Evolutionary conservation across 2,888 invertebrate genomes (phyloP), one percentile per base, ranked within the genome.

Genomic region (Tryphoninae sp.): DNA sequence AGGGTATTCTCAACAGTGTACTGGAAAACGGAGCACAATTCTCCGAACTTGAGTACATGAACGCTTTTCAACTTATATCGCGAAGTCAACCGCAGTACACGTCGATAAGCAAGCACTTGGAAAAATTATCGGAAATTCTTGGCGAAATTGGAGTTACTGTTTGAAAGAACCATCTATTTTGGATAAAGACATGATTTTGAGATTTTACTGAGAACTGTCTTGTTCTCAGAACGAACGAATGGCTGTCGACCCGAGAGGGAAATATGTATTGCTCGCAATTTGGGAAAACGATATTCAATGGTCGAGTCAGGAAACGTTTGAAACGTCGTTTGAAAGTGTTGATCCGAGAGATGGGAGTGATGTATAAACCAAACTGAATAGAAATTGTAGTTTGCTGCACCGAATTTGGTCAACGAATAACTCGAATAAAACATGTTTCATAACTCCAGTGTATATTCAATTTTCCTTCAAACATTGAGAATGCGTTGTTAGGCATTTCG

Each of bases 11-110:
- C 81, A 95, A 95, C 84, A 94, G 94, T 42, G 95, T 98, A 11
- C 94, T 97, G 64, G 98, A 98, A 91, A 96, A 96, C 87, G 98
- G 98, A 1, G 95, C 97, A 0, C 96, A 96, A 89, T 93, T 87
- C 92, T 93, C 88, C 90, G 93, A 92, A 64, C 93, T 97, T 88
- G 98, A 98, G 91, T 97, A 98, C 91, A 94, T 96, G 90, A 96
- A 97, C 84, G 89, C 88, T 45, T 88, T 90, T 26, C 89, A 89
- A 59, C 80, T 89, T 1, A 96, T 95, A 89, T 96, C 94, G 88
- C 95, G 94, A 90, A 90, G 89, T 76, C 87, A 86, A 49, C 87
- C 87, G 40, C 88, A 89, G 58, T 87, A 89, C 65, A 59, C 85
- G 1, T 84, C 94, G 62, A 94, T 96, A 87, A 94, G 94, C 86